Evolutionary conservation across 2,113 vertebrate species (phyloP).

Genomic region (Machaerirhynchus nigripectus): DNA sequence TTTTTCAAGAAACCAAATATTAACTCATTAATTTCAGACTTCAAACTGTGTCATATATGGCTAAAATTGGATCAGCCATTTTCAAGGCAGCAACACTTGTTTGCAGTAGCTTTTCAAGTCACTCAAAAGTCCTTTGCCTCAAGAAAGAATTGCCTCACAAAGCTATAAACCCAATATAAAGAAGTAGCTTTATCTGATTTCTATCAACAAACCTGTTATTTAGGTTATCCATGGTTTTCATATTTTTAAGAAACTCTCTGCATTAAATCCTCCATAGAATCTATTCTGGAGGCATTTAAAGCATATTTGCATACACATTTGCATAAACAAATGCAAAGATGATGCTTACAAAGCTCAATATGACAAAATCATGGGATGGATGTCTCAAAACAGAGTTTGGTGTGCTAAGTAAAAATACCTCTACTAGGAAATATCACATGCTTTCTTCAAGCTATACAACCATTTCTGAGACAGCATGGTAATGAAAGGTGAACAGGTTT

Average conservation of each 20-base stretch:
- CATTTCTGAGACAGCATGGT: background rate
- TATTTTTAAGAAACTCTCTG: background rate
- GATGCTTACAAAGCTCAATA: background rate
- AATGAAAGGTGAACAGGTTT: background rate
- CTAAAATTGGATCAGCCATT: background rate
- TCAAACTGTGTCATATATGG: rapidly evolving
- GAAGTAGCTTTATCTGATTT: background rate
- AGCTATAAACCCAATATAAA: background rate
- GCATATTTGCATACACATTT: background rate
- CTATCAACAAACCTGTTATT: background rate
- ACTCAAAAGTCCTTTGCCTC: background rate
- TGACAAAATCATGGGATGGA: background rate
- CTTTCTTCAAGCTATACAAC: background rate
- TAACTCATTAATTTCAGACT: background rate
- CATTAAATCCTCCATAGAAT: background rate
- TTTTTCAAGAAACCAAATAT: background rate
- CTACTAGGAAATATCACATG: background rate
- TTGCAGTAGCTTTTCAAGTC: background rate
- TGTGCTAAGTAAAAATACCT: background rate
- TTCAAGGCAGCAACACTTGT: background rate
- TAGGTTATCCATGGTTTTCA: background rate
- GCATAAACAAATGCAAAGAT: background rate
- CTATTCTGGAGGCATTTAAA: background rate
- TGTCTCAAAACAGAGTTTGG: background rate
- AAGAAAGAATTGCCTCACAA: background rate